A percentile compares a stretch with the other conserved stretches of the same genome.
These are phyloP conservation scores for Prietella phreatophila DNA, from an alignment of 2,113 vertebrate genomes.

Conservation along the genomic window DNA sequence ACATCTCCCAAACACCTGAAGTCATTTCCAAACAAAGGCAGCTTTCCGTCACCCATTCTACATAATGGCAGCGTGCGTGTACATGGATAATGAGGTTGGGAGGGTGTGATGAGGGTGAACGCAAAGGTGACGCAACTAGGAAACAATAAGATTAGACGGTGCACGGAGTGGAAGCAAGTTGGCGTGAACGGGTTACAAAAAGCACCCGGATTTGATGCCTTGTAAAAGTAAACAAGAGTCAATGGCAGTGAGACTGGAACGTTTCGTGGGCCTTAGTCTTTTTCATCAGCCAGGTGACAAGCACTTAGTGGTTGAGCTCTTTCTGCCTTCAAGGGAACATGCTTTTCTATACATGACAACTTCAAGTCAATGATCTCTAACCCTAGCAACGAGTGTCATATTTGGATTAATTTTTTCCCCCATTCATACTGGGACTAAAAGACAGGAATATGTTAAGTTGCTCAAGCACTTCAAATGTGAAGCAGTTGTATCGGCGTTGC, in stretches of 20 bases:
- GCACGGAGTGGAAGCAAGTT: background rate
- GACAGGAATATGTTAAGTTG: slow-evolving; percentile 63
- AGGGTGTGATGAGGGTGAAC: background rate
- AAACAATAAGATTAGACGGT: background rate
- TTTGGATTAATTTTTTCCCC: slow-evolving; percentile 49
- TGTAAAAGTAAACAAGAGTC: slow-evolving; percentile 25
- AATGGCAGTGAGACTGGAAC: slow-evolving; percentile 19
- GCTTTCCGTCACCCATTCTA: slow-evolving; percentile 2
- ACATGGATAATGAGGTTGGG: background rate
- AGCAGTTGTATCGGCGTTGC: slow-evolving; percentile 57
- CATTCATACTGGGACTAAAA: slow-evolving; percentile 58
- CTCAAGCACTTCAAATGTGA: no score
- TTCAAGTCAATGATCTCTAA: background rate
- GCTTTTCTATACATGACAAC: background rate
- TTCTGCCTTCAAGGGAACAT: slow-evolving; percentile 10
- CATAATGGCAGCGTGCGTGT: background rate
- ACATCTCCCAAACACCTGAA: slow-evolving; percentile 63
- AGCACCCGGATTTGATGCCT: slow-evolving; percentile 20
- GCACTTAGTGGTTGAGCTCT: slow-evolving; percentile 45
- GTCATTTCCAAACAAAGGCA: slow-evolving; percentile 47
- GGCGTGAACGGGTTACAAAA: background rate
- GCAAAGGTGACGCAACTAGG: slow-evolving; percentile 6
- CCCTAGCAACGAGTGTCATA: background rate
- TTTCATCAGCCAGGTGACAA: slow-evolving; percentile 65
- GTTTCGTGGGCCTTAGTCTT: slow-evolving; percentile 42